Conservation (phyloP, 1,140 invertebrate species). For the Plectrocnemia conspersa region DNA sequence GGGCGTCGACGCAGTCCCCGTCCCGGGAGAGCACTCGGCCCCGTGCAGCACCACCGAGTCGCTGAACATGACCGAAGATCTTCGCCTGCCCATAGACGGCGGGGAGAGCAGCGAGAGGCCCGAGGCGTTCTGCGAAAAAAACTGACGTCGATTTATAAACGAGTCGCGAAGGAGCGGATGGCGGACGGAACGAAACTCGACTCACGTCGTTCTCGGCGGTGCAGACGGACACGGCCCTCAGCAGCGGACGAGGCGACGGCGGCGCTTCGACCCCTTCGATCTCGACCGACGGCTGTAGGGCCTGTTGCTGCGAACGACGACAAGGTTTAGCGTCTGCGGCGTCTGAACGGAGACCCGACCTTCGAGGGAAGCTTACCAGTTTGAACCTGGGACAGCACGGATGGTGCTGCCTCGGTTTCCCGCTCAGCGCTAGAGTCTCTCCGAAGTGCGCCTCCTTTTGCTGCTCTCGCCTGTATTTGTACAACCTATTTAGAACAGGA, state of each 20-base stretch:
- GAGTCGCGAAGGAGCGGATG: slow-evolving; percentile 1
- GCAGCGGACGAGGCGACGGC: slow-evolving; percentile 25
- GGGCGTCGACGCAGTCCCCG: slow-evolving; percentile 31
- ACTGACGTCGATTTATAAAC: slow-evolving; percentile 5
- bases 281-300: slow-evolving; percentile 16
- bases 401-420: slow-evolving; percentile 52
- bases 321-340: no score
- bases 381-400: slow-evolving; percentile 51
- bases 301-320: slow-evolving; percentile 19
- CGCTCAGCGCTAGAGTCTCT: slow-evolving; percentile 55
- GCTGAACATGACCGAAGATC: slow-evolving; percentile 84
- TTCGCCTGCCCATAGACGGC: slow-evolving; percentile 59
- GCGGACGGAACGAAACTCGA: background rate
- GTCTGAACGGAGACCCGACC: no score
- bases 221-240: slow-evolving; percentile 32
- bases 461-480: slow-evolving; percentile 59
- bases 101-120: slow-evolving; percentile 58
- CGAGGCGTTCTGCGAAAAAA: slow-evolving; percentile 44
- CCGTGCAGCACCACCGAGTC: slow-evolving; percentile 74
- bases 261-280: slow-evolving; percentile 24
- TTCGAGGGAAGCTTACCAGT: slow-evolving; percentile 29
- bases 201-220: slow-evolving; percentile 32
- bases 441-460: slow-evolving; percentile 56
- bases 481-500: slow-evolving; percentile 40
- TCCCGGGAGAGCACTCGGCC: slow-evolving; percentile 37